phyloP scores from a whole-genome alignment of 2,113 vertebrate genomes.

The Percina caprodes region DNA sequence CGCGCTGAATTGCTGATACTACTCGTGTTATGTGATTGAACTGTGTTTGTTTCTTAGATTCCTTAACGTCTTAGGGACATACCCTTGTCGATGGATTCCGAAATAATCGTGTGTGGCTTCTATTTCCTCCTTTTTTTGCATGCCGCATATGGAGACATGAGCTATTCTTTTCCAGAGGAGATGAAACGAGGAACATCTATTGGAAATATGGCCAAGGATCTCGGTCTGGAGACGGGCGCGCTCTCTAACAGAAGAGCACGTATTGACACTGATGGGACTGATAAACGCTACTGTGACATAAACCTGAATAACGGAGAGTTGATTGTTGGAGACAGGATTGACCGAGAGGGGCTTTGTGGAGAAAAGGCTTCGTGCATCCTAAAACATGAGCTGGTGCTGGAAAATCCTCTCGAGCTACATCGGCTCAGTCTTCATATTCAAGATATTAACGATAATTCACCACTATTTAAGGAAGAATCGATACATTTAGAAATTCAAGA shows the following conservation, averaged over 20 bases:
- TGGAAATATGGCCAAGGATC: constrained; percentile 83
- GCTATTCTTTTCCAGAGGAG: constrained; percentile 84
- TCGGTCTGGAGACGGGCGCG: constrained; percentile 71
- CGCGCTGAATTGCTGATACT: background rate
- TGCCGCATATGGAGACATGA: constrained; percentile 66
- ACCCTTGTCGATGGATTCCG: background rate
- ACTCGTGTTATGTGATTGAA: background rate
- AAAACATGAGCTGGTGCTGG: constrained; percentile 80
- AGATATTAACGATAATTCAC: constrained; percentile 86
- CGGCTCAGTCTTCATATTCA: constrained; percentile 74
- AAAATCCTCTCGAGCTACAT: constrained; percentile 70
- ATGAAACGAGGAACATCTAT: constrained; percentile 80
- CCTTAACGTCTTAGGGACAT: background rate
- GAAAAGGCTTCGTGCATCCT: constrained; percentile 73
- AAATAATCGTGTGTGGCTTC: background rate
- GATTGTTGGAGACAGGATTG: constrained; percentile 79
- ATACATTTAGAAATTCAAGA: constrained; percentile 77
- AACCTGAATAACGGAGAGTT: constrained; percentile 80
- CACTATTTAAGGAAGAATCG: constrained; percentile 72
- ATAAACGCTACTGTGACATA: constrained; percentile 73
- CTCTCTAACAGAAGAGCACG: constrained; percentile 71
- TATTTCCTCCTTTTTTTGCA: background rate
- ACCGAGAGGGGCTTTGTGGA: constrained; percentile 84
- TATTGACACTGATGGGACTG: constrained; percentile 56
- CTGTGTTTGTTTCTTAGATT: background rate